A percentile compares a stretch with the other conserved stretches of the same genome.
phyloP scores from a whole-genome alignment of 2,888 invertebrate species.

The Drosophila cognata region DNA sequence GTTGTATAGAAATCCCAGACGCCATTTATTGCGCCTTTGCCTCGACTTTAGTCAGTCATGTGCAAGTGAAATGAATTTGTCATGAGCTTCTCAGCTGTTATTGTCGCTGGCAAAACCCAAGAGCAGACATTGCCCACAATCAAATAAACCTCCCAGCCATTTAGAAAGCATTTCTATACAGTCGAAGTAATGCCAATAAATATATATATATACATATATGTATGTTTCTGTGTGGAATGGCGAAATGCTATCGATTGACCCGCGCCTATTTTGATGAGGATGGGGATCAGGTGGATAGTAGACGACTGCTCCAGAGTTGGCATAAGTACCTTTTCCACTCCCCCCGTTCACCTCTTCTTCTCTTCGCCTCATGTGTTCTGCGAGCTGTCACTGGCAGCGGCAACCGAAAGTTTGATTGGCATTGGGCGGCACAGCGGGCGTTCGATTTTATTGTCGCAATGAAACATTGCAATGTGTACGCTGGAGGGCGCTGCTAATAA shows the following conservation, averaged over 20 bases:
- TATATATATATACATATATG: background rate
- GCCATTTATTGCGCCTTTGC: constrained; percentile 33
- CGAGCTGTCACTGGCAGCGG: constrained; percentile 49
- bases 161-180: constrained; percentile 43
- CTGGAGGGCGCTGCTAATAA: constrained; percentile 44
- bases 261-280: constrained; percentile 20
- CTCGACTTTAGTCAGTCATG: constrained; percentile 48
- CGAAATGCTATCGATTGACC: constrained; percentile 68
- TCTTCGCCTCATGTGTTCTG: background rate
- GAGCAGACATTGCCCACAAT: constrained; percentile 5
- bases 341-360: background rate
- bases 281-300: constrained; percentile 30
- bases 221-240: constrained; percentile 36
- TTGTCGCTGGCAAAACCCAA: constrained; percentile 49
- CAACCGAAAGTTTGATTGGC: constrained; percentile 67
- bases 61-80: constrained; percentile 73
- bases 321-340: background rate
- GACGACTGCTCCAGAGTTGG: constrained; percentile 17
- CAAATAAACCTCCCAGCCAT: constrained; percentile 1
- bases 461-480: constrained; percentile 39
- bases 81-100: constrained; percentile 67
- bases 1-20: constrained; percentile 24
- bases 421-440: constrained; percentile 56
- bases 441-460: constrained; percentile 51
- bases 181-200: constrained; percentile 66